Conservation (phyloP, 2,888 invertebrate species). For the Torymus aiolomorphi region DNA sequence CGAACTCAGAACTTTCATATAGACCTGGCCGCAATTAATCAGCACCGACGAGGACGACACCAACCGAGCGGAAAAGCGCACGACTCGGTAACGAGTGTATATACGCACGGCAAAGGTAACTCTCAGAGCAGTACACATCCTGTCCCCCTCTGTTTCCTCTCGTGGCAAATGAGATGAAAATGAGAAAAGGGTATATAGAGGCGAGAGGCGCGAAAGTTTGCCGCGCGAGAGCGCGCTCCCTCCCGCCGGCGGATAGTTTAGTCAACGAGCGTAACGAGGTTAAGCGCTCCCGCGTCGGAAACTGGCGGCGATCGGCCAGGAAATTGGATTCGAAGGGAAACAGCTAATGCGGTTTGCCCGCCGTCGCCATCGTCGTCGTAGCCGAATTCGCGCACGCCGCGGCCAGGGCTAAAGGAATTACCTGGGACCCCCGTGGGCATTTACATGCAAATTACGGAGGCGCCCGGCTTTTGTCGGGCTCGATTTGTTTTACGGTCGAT, state of each 20-base stretch:
- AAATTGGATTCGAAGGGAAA: slow-evolving; percentile 48
- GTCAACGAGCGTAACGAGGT: slow-evolving; percentile 15
- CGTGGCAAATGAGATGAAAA: no score
- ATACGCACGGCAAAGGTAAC: no score
- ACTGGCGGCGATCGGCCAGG: slow-evolving; percentile 26
- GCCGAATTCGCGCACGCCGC: slow-evolving; percentile 19
- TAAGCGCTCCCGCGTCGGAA: slow-evolving; percentile 10
- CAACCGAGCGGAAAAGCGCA: no score
- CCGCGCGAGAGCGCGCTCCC: background rate
- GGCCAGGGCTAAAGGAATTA: slow-evolving; percentile 27
- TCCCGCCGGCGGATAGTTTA: background rate
- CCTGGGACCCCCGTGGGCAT: slow-evolving; percentile 8
- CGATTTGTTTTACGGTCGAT: background rate
- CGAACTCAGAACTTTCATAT: background rate
- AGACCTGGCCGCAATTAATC: no score
- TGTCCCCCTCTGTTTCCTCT: no score
- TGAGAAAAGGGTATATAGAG: no score
- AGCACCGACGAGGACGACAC: no score
- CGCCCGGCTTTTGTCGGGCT: slow-evolving; percentile 8
- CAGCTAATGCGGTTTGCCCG: slow-evolving; percentile 48
- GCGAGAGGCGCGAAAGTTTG: background rate
- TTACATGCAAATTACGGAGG: slow-evolving; percentile 34
- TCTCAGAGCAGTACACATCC: no score
- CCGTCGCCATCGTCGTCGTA: slow-evolving; percentile 18
- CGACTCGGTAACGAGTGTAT: no score